These are phyloP conservation scores for Rhinoptilus africanus DNA, from an alignment of 2,113 vertebrate species.

Conservation along the genomic window DNA sequence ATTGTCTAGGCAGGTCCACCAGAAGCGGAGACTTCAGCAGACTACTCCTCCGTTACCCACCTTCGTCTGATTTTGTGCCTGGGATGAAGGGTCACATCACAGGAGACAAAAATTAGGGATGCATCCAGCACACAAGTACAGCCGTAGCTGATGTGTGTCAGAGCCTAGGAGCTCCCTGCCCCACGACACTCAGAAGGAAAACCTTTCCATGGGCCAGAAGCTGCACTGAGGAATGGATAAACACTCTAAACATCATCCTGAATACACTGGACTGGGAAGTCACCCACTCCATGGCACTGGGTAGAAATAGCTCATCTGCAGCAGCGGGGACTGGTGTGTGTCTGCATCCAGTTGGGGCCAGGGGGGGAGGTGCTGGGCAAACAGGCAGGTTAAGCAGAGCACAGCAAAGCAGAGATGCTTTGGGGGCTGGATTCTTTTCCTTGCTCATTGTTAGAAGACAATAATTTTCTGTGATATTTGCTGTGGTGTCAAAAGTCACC, in stretches of 20 bases:
- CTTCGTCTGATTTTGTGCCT: neutral
- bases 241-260: neutral
- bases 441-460: neutral
- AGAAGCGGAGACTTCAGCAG: neutral
- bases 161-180: neutral
- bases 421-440: neutral
- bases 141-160: rapidly evolving
- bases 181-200: neutral
- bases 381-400: neutral
- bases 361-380: neutral
- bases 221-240: neutral
- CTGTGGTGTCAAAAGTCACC: neutral
- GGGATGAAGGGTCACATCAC: neutral
- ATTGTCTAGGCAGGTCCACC: neutral
- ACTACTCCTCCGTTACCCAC: neutral
- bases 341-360: neutral
- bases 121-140: neutral
- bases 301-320: neutral
- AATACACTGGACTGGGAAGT: neutral
- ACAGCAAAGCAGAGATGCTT: neutral
- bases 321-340: too few relatives aligned
- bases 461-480: neutral
- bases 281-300: neutral
- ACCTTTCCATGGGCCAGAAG: neutral
- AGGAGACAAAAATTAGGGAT: neutral